Evolutionary conservation across 2,888 invertebrate genomes (phyloP).

Genomic region (Thereva unica): DNA sequence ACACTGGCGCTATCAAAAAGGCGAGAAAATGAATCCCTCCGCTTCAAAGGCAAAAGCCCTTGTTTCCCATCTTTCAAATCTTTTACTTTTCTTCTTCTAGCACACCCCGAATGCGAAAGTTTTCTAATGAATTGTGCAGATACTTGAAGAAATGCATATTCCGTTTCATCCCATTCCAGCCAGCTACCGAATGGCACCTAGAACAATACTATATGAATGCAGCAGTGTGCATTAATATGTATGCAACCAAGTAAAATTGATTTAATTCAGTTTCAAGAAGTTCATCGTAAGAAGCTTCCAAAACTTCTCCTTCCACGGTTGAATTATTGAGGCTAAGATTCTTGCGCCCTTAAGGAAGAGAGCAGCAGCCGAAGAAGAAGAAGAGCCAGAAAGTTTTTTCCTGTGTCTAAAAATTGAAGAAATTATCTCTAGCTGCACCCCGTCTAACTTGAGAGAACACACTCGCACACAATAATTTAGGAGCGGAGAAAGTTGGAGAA

Average conservation of each 20-base stretch:
- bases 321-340: slow-evolving; percentile 31
- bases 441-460: slow-evolving; percentile 14
- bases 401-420: slow-evolving; percentile 12
- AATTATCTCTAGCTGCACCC: slow-evolving; percentile 26
- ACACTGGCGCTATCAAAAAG: too few relatives aligned
- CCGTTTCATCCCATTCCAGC: not conserved
- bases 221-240: slow-evolving; percentile 31
- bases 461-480: slow-evolving; percentile 17
- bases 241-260: slow-evolving; percentile 35
- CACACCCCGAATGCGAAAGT: slow-evolving; percentile 8
- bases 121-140: slow-evolving; percentile 33
- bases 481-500: not conserved
- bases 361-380: not conserved
- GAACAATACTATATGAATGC: slow-evolving; percentile 13
- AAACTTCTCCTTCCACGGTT: slow-evolving; percentile 20
- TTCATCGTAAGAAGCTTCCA: slow-evolving; percentile 27
- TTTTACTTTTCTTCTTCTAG: not conserved
- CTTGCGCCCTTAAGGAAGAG: not conserved
- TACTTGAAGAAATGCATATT: slow-evolving; percentile 19
- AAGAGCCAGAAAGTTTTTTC: slow-evolving; percentile 21
- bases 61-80: slow-evolving; percentile 18
- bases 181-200: not conserved
- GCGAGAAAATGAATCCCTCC: too few relatives aligned
- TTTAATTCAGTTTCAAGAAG: slow-evolving; percentile 35
- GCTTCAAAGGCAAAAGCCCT: not conserved